These are phyloP conservation scores for Choloepus hoffmanni DNA, from an alignment of 2,113 vertebrate genomes.

Conservation along the genomic window DNA sequence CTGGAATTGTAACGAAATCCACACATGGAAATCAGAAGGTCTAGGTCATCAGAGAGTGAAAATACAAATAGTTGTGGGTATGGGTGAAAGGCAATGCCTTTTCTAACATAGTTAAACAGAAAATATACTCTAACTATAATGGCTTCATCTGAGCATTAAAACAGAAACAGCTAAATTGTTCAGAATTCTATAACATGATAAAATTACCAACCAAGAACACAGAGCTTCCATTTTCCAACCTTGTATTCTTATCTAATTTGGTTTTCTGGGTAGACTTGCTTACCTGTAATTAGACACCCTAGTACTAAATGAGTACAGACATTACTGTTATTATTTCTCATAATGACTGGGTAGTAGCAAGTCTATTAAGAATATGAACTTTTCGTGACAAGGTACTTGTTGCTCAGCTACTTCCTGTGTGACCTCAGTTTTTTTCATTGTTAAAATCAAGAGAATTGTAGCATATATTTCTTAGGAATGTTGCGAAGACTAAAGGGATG, in stretches of 20 bases:
- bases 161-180: background rate
- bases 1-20: background rate
- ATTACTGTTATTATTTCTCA: background rate
- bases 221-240: background rate
- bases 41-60: background rate
- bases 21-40: background rate
- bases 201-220: slow-evolving; percentile 22
- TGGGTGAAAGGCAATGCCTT: background rate
- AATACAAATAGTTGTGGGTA: background rate
- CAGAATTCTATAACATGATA: background rate
- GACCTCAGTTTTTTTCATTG: background rate
- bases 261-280: background rate
- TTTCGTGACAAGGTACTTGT: background rate
- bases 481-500: background rate
- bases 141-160: background rate
- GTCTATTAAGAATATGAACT: background rate
- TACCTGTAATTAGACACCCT: background rate
- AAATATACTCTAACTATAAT: background rate
- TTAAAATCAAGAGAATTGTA: background rate
- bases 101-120: background rate
- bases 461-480: background rate
- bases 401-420: background rate
- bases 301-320: background rate
- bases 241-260: background rate
- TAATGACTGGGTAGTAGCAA: background rate